Evolutionary conservation across 2,888 invertebrate genomes (phyloP).

Genomic region (Galerucella nymphaeae): DNA sequence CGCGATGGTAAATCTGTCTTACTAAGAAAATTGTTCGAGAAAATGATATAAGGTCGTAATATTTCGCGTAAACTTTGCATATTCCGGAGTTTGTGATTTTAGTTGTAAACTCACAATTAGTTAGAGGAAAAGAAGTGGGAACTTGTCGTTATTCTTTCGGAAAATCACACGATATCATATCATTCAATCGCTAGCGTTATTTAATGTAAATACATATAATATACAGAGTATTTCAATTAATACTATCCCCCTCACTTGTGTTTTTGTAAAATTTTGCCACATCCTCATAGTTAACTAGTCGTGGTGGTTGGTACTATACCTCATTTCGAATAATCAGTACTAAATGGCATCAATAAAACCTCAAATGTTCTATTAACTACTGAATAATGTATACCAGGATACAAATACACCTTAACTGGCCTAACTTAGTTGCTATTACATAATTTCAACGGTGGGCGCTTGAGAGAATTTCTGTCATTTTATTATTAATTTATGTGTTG

Average conservation of each 20-base stretch:
- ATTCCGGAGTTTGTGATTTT: constrained; percentile 53
- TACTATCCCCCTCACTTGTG: too few species aligned
- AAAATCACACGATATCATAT: constrained; percentile 57
- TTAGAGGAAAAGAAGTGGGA: constrained; percentile 52
- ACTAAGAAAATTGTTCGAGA: constrained; percentile 43
- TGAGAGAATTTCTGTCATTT: constrained; percentile 53
- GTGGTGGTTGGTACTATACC: too few species aligned
- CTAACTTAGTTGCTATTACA: constrained; percentile 50
- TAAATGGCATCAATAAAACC: too few species aligned
- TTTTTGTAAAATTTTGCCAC: too few species aligned
- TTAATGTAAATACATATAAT: too few species aligned
- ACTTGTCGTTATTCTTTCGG: constrained; percentile 58
- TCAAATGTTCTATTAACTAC: too few species aligned
- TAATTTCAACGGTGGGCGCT: constrained; percentile 51
- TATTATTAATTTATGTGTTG: constrained; percentile 49
- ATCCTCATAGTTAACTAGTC: too few species aligned
- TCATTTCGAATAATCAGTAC: too few species aligned
- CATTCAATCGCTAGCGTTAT: constrained; percentile 21
- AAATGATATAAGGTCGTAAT: constrained; percentile 50
- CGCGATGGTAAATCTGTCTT: constrained; percentile 45
- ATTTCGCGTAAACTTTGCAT: constrained; percentile 51
- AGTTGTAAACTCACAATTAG: constrained; percentile 59
- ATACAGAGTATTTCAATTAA: too few species aligned
- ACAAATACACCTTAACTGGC: not conserved
- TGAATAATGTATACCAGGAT: too few species aligned